phyloP scores from a whole-genome alignment of 2,888 invertebrate species.

The Leucophenga montana region DNA sequence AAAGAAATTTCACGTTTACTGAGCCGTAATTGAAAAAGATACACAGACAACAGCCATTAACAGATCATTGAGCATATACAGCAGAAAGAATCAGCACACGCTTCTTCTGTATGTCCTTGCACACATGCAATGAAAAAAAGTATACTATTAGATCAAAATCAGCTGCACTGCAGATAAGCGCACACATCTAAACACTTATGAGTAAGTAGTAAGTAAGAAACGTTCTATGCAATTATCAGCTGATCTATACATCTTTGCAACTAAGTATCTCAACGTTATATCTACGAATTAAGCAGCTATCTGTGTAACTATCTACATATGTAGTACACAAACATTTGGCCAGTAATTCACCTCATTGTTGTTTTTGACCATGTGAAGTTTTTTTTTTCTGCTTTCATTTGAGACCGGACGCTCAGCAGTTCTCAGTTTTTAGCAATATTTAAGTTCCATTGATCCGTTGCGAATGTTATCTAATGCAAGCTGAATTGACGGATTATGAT shows the following conservation, averaged over 20 bases:
- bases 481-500: conserved; percentile 67
- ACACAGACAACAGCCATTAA: too few relatives aligned
- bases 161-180: conserved; percentile 41
- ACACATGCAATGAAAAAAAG: conserved; percentile 18
- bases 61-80: too few relatives aligned
- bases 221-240: too few relatives aligned
- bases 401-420: conserved; percentile 1
- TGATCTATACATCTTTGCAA: not conserved
- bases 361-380: too few relatives aligned
- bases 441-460: not conserved
- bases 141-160: conserved; percentile 47
- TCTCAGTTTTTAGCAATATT: not conserved
- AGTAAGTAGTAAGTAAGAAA: not conserved
- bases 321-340: conserved; percentile 27
- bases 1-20: not conserved
- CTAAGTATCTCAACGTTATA: too few relatives aligned
- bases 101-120: conserved; percentile 36
- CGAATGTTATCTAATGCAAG: conserved; percentile 52
- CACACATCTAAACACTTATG: too few relatives aligned
- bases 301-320: conserved; percentile 21
- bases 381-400: conserved; percentile 25
- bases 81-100: conserved; percentile 46
- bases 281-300: conserved; percentile 30
- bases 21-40: conserved; percentile 37
- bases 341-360: not conserved